These are phyloP conservation scores for Ornithoptera alexandrae DNA, from an alignment of 2,888 invertebrate species.

Conservation along the genomic window DNA sequence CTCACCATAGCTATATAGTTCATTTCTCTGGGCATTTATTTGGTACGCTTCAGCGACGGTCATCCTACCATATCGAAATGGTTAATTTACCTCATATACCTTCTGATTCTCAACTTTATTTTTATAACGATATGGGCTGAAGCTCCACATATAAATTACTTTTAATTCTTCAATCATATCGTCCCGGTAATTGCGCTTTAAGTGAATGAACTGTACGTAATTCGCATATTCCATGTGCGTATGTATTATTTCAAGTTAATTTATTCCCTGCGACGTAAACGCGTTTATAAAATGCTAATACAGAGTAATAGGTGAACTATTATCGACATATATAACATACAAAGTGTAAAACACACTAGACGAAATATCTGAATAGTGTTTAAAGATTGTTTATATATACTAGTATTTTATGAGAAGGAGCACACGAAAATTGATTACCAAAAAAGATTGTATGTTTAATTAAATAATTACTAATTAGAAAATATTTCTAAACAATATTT, in stretches of 20 bases:
- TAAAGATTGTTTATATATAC: no score
- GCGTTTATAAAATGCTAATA: not conserved
- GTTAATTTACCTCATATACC: slow-evolving; percentile 35
- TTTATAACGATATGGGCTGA: slow-evolving; percentile 34
- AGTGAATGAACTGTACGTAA: slow-evolving; percentile 68
- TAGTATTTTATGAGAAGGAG: no score
- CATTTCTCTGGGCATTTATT: slow-evolving; percentile 54
- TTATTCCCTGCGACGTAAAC: not conserved
- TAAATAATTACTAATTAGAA: no score
- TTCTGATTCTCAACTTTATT: slow-evolving; percentile 36
- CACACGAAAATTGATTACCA: no score
- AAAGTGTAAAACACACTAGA: no score
- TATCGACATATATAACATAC: no score
- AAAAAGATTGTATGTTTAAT: no score
- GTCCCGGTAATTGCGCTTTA: slow-evolving; percentile 58
- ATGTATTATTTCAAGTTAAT: not conserved
- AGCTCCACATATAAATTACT: slow-evolving; percentile 31
- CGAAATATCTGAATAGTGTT: no score
- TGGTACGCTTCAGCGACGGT: slow-evolving; percentile 58
- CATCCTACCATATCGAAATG: slow-evolving; percentile 74
- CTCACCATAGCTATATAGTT: slow-evolving; percentile 38
- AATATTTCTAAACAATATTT: no score
- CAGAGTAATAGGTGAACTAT: no score
- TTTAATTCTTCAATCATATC: slow-evolving; percentile 40
- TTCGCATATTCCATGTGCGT: slow-evolving; percentile 15